Base-by-base conservation (phyloP, 37 sponge, comb jelly and placozoan species). In the Agelas oroides region DNA sequence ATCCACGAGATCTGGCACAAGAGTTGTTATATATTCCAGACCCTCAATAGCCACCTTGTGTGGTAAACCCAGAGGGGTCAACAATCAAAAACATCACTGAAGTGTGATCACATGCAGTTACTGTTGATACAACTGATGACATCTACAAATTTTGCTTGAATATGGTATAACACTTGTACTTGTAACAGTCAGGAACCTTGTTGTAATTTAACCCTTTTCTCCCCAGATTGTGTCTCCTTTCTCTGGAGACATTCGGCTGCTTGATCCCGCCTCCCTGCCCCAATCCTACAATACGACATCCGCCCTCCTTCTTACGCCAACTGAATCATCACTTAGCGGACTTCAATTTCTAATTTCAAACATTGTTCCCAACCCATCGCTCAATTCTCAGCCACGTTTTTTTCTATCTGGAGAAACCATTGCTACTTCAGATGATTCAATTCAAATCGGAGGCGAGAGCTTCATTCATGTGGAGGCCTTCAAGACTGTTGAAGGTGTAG, bases 151-250 rank as follows among this genome's bases (percentile, higher is more conserved):
- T n/a, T n/a, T n/a, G n/a, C n/a, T n/a, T n/a, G n/a, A n/a, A n/a
- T n/a, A n/a, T n/a, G n/a, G n/a, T n/a, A n/a, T n/a, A n/a, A n/a
- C n/a, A n/a, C n/a, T n/a, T n/a, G n/a, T n/a, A n/a, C n/a, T n/a
- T n/a, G n/a, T n/a, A n/a, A n/a, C n/a, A n/a, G n/a, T n/a, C n/a
- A n/a, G n/a, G n/a, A n/a, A 46, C 8, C 46, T 46, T 46, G 46
- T 46, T 46, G 0, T 36, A n/a, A n/a, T 30, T 53, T 39, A 14
- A 28, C 12, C 76, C 31, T 32, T 72, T 35, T 61, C 63, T 71
- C 6, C 27, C 58, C 62, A 91, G 92, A 38, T 95, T 41, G n/a
- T 73, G n/a, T 53, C 89, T 53, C 95, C 95, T 28, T 25, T 95
- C 60, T 77, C 92, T 76, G 89, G 86, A 8, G 21, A 58, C 28